Conservation (phyloP, 2,797 vertebrate species). For the Glyptemys insculpta region DNA sequence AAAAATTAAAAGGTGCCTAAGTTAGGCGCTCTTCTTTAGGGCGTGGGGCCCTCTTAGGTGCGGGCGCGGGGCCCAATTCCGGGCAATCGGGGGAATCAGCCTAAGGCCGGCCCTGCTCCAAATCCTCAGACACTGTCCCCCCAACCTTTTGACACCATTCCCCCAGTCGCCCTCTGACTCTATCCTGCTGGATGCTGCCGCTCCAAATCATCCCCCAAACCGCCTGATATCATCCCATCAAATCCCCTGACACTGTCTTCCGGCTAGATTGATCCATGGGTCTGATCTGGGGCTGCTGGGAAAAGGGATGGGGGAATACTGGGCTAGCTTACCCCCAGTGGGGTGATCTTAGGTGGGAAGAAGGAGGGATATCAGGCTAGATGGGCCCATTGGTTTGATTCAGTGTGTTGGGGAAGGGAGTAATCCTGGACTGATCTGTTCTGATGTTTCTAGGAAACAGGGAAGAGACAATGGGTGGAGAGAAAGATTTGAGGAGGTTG, state of each 20-base stretch:
- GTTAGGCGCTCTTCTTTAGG: too few species aligned
- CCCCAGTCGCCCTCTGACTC: neutral
- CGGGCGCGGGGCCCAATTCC: too few species aligned
- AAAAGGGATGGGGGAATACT: neutral
- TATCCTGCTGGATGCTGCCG: neutral
- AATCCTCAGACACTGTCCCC: neutral
- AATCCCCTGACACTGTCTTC: neutral
- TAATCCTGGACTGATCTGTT: neutral
- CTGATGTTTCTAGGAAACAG: neutral
- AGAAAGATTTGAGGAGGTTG: neutral
- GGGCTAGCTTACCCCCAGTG: neutral
- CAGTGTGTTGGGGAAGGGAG: too few species aligned
- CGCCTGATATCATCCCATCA: neutral
- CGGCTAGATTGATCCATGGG: neutral
- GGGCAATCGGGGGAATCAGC: too few species aligned
- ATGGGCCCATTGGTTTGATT: too few species aligned
- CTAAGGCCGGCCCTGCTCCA: too few species aligned
- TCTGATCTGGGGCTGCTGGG: neutral
- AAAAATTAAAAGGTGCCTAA: too few species aligned
- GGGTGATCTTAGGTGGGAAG: neutral
- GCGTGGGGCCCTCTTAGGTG: too few species aligned
- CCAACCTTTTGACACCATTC: neutral
- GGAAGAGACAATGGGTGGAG: neutral
- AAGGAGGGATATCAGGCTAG: neutral
- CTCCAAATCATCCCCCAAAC: neutral